Evolutionary conservation across 2,888 invertebrate genomes (phyloP), one percentile per base, ranked within the genome.

Genomic region (Ischnus inquisitorius): DNA sequence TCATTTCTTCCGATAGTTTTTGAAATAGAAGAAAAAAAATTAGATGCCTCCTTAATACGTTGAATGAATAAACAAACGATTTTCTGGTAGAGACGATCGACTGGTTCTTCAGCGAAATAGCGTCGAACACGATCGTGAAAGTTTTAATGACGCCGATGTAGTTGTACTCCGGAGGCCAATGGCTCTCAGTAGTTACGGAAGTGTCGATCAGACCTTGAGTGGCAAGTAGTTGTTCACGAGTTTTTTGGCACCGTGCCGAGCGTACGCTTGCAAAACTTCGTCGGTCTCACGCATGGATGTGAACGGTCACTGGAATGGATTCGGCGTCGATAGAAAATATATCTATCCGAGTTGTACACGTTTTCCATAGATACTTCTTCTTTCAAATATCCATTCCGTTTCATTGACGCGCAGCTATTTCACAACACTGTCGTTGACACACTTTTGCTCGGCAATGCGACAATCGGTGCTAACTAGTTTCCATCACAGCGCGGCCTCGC

Each of bases 361-460:
- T 25, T 60, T 25, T 28, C 60, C 14, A 60, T 60, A 25, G 60
- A 0, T 60, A 6, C 25, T n/a, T 8, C 22, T 14, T 60, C 60
- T 60, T 60, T 14, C 14, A 60, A 25, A 25, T 60, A 25, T 28
- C 60, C 12, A n/a, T 1, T 28, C n/a, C 14, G 28, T 14, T 34
- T 28, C 14, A 14, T 60, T 60, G 60, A 60, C 28, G 60, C 25
- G 25, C 25, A 60, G 60, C 28, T 54, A 69, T 69, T 69, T 48
- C 69, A 28, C 51, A 51, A 68, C 8, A 34, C 43, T 74, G 22
- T 41, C 60, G 43, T 0, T 46, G 60, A 60, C 77, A 77, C 60
- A 77, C 68, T 77, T 77, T 77, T 68, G 25, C 57, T 68, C 68
- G 16, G 43, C 60, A 46, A 57, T 41, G 57, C 62, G 62, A 48